Base-by-base conservation (phyloP, 37 sponge, comb jelly and placozoan genomes). In the Axinella damicornis region DNA sequence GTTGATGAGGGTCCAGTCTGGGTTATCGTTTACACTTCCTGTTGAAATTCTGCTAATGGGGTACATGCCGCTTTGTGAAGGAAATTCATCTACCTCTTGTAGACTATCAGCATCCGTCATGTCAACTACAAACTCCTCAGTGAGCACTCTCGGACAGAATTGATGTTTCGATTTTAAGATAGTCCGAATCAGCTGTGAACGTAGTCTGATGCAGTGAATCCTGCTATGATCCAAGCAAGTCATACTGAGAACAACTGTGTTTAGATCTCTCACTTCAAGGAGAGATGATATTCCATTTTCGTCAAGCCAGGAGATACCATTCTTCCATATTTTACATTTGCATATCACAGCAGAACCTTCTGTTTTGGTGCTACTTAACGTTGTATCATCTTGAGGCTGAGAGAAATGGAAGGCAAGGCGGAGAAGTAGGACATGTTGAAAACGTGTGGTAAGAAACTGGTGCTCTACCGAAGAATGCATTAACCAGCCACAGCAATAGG, bases 361-460 rank as follows among this genome's bases (percentile, higher is more conserved):
- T 24, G 4, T 46, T 9, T 46, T 27, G 5, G 32, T 32, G 35
- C 62, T 46, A 46, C 46, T 65, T 21, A 6, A 27, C 28, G 5
- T 5, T 5, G 18, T 82, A 13, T 62, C 64, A 62, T n/a, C 64
- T 28, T 62, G 27, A 13, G 64, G 27, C 12, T 2, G 38, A 37
- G 79, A 66, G 35, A 78, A 78, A 2, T 11, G 19, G 39, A 78
- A 78, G 21, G 79, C 65, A 34, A 64, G 28, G 1, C 79, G 37
- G 17, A 78, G 66, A 22, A 78, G 79, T 12, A 78, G 52, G 28
- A 63, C n/a, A 35, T 78, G 79, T 0, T 63, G 79, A 52, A 78
- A 58, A 40, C 67, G 65, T 5, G 79, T 22, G 21, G 65, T 34
- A 33, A 78, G 63, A 27, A 35, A 63, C 11, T 78, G 65, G 9